Conservation (phyloP, 2,888 invertebrate species). For the Cryptocephalus moraei region DNA sequence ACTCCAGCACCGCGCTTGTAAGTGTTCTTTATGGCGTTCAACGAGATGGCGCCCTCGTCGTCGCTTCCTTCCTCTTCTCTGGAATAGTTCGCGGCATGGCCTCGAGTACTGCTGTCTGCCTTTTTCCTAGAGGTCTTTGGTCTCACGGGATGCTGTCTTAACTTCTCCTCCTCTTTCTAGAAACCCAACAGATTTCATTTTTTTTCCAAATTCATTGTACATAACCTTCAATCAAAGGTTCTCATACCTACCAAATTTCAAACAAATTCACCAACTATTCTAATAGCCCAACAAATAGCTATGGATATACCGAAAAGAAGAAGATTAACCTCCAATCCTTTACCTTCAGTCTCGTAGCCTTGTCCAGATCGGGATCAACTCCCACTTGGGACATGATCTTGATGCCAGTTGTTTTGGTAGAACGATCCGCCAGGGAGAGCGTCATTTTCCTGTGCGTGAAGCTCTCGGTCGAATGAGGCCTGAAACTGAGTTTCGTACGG, state of each 20-base stretch:
- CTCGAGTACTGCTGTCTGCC: slow-evolving; percentile 28
- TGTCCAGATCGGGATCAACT: slow-evolving; percentile 87
- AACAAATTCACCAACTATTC: too few species aligned
- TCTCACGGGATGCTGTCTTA: slow-evolving; percentile 76
- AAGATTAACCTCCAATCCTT: too few species aligned
- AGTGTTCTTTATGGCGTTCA: slow-evolving; percentile 90
- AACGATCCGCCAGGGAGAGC: slow-evolving; percentile 89
- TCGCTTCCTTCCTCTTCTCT: slow-evolving; percentile 81
- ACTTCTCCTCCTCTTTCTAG: slow-evolving; percentile 92
- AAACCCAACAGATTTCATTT: slow-evolving; percentile 2
- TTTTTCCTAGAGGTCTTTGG: slow-evolving; percentile 37
- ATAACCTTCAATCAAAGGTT: neutral
- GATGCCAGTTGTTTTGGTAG: slow-evolving; percentile 87
- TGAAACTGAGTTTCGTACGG: slow-evolving; percentile 90
- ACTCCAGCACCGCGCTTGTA: slow-evolving; percentile 61
- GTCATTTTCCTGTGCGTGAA: slow-evolving; percentile 99
- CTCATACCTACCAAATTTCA: neutral
- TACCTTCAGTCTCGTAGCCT: slow-evolving; percentile 84
- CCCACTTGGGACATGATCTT: slow-evolving; percentile 93
- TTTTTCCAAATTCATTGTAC: neutral
- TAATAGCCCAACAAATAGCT: too few species aligned
- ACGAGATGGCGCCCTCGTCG: slow-evolving; percentile 84
- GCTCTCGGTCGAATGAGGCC: slow-evolving; percentile 97
- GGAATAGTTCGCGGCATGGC: slow-evolving; percentile 35
- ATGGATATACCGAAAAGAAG: slow-evolving; percentile 1